phyloP scores from a whole-genome alignment of 2,113 vertebrate genomes.

The Peromyscus leucopus region DNA sequence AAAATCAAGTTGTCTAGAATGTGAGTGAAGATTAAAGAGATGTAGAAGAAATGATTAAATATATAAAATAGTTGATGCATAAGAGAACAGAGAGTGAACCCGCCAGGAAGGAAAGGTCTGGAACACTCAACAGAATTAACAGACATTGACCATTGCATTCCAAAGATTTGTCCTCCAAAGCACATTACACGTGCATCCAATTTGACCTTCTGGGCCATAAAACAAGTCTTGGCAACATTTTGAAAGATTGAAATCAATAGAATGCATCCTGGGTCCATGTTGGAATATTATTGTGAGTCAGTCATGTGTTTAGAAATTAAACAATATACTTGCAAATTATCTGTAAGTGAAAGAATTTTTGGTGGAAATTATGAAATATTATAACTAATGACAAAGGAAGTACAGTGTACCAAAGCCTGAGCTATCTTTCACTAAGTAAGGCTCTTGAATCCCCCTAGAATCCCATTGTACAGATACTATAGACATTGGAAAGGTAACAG shows the following conservation, averaged over 20 bases:
- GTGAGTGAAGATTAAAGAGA: neutral
- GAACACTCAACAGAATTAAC: neutral
- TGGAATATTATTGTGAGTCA: conserved; percentile 10
- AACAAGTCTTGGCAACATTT: conserved; percentile 13
- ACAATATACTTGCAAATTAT: conserved; percentile 28
- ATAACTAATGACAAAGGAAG: conserved; percentile 14
- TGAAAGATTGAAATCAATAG: conserved; percentile 26
- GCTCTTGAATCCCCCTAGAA: neutral
- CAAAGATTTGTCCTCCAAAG: neutral
- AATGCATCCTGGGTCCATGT: neutral
- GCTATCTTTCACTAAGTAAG: neutral
- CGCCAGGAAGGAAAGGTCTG: neutral
- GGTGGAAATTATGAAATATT: neutral
- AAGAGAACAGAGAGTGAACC: conserved; percentile 30
- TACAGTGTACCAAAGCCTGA: neutral
- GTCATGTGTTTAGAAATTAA: conserved; percentile 32
- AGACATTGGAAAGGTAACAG: neutral
- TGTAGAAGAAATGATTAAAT: neutral
- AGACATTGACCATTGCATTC: neutral
- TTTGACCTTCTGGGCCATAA: neutral
- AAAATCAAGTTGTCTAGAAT: conserved; percentile 10
- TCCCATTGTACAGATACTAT: neutral
- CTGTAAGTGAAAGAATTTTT: conserved; percentile 16
- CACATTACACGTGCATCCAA: neutral
- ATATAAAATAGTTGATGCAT: neutral